Percentiles rank a stretch among this genome's conserved stretches.
These are phyloP conservation scores for Tychaedon coryphoeus DNA, from an alignment of 2,113 vertebrate genomes.

Conservation along the genomic window DNA sequence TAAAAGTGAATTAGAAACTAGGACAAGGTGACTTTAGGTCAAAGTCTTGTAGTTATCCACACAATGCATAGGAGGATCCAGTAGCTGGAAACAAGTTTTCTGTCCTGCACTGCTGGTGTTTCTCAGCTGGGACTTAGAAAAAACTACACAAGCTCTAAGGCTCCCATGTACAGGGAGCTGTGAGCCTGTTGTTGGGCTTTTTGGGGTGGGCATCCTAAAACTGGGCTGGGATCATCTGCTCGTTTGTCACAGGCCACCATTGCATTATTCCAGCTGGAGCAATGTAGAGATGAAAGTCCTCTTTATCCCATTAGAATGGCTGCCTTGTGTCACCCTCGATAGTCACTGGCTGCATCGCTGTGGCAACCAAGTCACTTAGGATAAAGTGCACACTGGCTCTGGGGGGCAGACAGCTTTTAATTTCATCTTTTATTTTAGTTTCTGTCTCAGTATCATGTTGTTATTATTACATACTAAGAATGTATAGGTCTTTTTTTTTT, in stretches of 20 bases:
- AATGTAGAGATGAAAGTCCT: not conserved
- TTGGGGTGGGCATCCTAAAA: not conserved
- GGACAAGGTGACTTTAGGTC: conserved; percentile 54
- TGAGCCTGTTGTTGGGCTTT: not conserved
- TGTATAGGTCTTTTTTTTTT: not conserved
- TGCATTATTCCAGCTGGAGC: not conserved
- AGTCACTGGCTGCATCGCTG: not conserved
- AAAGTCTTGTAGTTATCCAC: conserved; percentile 29
- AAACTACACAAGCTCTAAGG: not conserved
- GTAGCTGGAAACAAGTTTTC: not conserved
- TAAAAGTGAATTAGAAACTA: conserved; percentile 53
- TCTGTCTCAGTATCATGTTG: not conserved
- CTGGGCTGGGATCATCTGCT: not conserved
- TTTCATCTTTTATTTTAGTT: not conserved
- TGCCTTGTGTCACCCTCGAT: not conserved
- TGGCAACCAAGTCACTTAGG: not conserved
- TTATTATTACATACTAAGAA: not conserved
- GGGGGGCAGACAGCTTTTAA: not conserved
- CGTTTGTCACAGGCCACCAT: not conserved
- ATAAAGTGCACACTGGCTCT: not conserved
- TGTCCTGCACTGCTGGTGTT: not conserved
- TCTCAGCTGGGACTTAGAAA: not conserved
- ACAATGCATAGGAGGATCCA: not conserved
- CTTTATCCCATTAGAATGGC: conserved; percentile 27
- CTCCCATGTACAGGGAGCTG: not conserved